Conservation (phyloP, 64 coral and sea anemone genomes). For the Trachythela sp. region DNA sequence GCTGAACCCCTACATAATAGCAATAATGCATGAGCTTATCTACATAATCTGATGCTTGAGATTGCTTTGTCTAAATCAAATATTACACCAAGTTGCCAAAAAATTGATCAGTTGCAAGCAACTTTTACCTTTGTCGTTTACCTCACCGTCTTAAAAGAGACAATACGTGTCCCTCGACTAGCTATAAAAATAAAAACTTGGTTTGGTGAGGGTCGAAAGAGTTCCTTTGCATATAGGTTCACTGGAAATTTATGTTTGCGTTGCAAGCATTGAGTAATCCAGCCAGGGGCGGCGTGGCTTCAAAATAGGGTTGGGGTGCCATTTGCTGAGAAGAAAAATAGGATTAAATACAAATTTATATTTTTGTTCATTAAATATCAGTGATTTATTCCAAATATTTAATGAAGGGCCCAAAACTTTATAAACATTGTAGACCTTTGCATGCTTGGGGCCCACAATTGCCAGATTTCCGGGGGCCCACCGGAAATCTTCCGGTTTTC, state of each 20-base stretch:
- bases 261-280: not conserved
- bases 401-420: too few species aligned
- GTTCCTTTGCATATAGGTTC: conserved; percentile 51
- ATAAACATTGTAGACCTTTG: too few species aligned
- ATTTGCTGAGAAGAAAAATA: too few species aligned
- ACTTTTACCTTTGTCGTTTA: not conserved
- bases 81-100: not conserved
- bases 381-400: too few species aligned
- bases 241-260: conserved; percentile 36
- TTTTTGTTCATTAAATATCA: too few species aligned
- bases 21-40: not conserved
- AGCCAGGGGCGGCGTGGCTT: too few species aligned
- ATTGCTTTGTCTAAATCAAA: not conserved
- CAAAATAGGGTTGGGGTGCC: too few species aligned
- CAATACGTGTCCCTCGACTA: not conserved
- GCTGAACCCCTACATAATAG: not conserved
- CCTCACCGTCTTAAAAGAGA: not conserved
- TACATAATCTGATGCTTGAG: not conserved
- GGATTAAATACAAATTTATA: too few species aligned
- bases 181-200: conserved; percentile 47
- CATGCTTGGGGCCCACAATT: too few species aligned
- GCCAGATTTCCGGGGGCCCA: too few species aligned
- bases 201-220: conserved; percentile 43
- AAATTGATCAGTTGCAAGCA: not conserved
- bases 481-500: too few species aligned